Percentiles rank a stretch among this genome's conserved stretches.
Conservation (phyloP, 1,140 invertebrate genomes). For the Zaprionus vittiger region DNA sequence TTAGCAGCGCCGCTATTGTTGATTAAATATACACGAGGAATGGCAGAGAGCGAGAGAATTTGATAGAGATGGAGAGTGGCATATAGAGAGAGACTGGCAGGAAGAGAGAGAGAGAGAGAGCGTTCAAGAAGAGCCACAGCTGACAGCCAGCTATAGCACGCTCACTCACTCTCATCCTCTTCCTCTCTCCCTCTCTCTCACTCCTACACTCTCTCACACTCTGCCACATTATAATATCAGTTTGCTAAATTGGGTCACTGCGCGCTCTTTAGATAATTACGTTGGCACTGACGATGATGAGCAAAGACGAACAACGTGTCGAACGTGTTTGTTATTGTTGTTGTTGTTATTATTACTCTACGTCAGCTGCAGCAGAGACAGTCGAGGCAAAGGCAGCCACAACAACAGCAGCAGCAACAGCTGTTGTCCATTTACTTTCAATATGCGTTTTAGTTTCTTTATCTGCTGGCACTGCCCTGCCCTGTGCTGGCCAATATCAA, state of each 20-base stretch:
- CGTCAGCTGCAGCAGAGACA: slow-evolving; percentile 50
- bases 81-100: too few relatives aligned
- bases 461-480: not conserved
- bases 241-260: slow-evolving; percentile 73
- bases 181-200: not conserved
- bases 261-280: slow-evolving; percentile 57
- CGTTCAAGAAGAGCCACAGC: slow-evolving; percentile 11
- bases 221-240: slow-evolving; percentile 63
- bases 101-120: not conserved
- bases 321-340: slow-evolving; percentile 55
- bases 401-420: slow-evolving; percentile 42
- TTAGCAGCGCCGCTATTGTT: slow-evolving; percentile 66
- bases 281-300: slow-evolving; percentile 16
- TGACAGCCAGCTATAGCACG: slow-evolving; percentile 6
- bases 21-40: slow-evolving; percentile 50
- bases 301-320: slow-evolving; percentile 65
- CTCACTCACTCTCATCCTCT: not conserved
- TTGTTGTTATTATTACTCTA: not conserved
- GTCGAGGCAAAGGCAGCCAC: slow-evolving; percentile 44
- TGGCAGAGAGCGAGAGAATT: slow-evolving; percentile 12
- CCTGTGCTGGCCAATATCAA: not conserved
- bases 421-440: slow-evolving; percentile 76
- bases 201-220: not conserved
- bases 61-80: not conserved
- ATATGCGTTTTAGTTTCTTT: slow-evolving; percentile 55